Evolutionary conservation across 1,140 invertebrate species (phyloP), one percentile per base, ranked within the genome.

Genomic region (Psix sp.): DNA sequence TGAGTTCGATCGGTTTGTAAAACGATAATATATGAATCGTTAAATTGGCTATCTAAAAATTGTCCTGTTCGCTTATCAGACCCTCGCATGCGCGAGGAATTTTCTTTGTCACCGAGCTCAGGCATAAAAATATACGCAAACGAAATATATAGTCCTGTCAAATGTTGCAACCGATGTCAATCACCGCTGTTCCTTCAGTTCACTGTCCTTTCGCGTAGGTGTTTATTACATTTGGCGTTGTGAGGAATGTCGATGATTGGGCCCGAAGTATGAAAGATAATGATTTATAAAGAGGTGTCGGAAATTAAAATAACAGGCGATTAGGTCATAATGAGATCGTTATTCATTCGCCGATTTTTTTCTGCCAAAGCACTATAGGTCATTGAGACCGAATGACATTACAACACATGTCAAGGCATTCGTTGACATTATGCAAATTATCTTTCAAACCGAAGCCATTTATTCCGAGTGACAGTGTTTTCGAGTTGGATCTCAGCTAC

Each of bases 211-310:
- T 67, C 63, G 43, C 43, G 75, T 74, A 36, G 75, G 70, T 62
- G 75, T 77, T 74, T 74, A 73, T 73, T 67, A 65, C 63, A 73
- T 68, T 76, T 70, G 59, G 46, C 40, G 35, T 31, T 66, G 49
- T 51, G 60, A 24, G 40, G 67, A 65, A 74, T 66, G 49, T 21
- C 40, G 54, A n/a, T n/a, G n/a, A 67, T 59, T 76, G 52, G 46
- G 29, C 20, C 45, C 36, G 36, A 36, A 24, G 18, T 71, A 57
- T 59, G 38, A 52, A 33, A 16, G 29, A 33, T 46, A 59, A 59
- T 67, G 62, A 72, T 72, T 76, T 72, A 71, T 42, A 62, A 57
- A 20, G 52, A 65, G 39, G 48, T 57, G 54, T 39, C 35, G 16
- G 45, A 42, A 75, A 75, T 75, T 70, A 60, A 60, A 56, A 49